Evolutionary conservation across 2,113 vertebrate genomes (phyloP).

Genomic region (Mandrillus leucophaeus): DNA sequence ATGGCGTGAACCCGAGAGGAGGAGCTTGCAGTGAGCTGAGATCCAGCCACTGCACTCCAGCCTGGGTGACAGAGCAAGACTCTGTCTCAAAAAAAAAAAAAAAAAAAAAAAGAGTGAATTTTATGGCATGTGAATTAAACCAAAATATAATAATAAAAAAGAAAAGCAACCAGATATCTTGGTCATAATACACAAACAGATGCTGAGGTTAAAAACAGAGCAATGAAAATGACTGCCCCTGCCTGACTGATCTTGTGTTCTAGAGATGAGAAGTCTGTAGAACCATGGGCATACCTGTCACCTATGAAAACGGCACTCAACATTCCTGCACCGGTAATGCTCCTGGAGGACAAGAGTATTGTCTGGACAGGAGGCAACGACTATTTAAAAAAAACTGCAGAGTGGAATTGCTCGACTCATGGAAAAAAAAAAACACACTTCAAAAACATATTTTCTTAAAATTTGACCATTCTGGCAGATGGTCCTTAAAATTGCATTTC

Average conservation of each 20-base stretch:
- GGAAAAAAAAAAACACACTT: background rate
- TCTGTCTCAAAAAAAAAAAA: too few relatives aligned
- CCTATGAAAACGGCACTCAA: background rate
- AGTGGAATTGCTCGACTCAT: background rate
- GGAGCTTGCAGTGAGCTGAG: too few relatives aligned
- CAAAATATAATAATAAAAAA: background rate
- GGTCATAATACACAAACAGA: background rate
- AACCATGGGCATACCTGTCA: background rate
- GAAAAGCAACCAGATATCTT: background rate
- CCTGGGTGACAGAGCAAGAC: too few relatives aligned
- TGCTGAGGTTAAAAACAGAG: background rate
- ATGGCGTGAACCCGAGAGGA: too few relatives aligned
- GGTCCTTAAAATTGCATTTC: background rate
- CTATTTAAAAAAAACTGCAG: background rate
- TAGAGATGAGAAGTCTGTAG: fast-evolving
- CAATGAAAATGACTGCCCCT: background rate
- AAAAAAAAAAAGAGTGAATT: background rate
- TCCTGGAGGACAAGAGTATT: background rate
- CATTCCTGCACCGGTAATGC: background rate
- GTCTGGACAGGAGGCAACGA: background rate
- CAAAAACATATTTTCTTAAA: background rate
- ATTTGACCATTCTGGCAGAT: background rate
- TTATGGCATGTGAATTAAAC: background rate
- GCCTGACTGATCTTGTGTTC: background rate
- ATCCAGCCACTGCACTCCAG: too few relatives aligned